Conservation (phyloP, 2,888 invertebrate genomes). For the Seladonia tumulorum region DNA sequence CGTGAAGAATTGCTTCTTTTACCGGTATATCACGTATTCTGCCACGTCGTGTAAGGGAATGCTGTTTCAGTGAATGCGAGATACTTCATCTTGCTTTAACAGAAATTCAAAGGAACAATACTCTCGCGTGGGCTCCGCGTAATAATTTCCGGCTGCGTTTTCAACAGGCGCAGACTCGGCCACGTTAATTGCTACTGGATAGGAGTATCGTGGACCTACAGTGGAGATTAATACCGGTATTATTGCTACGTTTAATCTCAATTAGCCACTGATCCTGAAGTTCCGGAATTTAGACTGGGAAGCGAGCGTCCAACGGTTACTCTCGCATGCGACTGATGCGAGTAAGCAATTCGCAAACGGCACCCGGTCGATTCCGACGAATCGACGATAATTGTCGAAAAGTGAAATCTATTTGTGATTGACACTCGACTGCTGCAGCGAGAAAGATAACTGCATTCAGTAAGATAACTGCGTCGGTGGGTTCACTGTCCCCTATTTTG, state of each 20-base stretch:
- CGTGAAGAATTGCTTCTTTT: not conserved
- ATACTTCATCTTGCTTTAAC: not conserved
- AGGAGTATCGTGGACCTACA: slow-evolving; percentile 42
- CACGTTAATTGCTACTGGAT: slow-evolving; percentile 43
- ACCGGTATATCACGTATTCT: not conserved
- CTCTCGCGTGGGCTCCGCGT: slow-evolving; percentile 7
- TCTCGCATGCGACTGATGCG: not conserved
- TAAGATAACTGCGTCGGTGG: not conserved
- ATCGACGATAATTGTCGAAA: slow-evolving; percentile 12
- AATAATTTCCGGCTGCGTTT: slow-evolving; percentile 26
- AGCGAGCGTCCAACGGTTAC: slow-evolving; percentile 11
- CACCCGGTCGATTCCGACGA: slow-evolving; percentile 16
- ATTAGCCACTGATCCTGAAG: slow-evolving; percentile 64
- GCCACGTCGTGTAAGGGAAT: not conserved
- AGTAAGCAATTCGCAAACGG: slow-evolving; percentile 32
- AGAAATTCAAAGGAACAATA: slow-evolving; percentile 17
- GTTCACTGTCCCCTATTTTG: not conserved
- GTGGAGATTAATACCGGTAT: slow-evolving; percentile 60
- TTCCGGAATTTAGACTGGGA: slow-evolving; percentile 56
- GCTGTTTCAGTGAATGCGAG: not conserved
- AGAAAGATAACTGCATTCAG: not conserved
- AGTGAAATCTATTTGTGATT: slow-evolving; percentile 13
- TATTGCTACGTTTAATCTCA: slow-evolving; percentile 67
- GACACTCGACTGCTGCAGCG: not conserved
- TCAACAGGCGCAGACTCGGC: slow-evolving; percentile 11